Conservation (phyloP, 30 jellyfish, hydroid and myxozoan species). For the Phacellophora camtschatica region DNA sequence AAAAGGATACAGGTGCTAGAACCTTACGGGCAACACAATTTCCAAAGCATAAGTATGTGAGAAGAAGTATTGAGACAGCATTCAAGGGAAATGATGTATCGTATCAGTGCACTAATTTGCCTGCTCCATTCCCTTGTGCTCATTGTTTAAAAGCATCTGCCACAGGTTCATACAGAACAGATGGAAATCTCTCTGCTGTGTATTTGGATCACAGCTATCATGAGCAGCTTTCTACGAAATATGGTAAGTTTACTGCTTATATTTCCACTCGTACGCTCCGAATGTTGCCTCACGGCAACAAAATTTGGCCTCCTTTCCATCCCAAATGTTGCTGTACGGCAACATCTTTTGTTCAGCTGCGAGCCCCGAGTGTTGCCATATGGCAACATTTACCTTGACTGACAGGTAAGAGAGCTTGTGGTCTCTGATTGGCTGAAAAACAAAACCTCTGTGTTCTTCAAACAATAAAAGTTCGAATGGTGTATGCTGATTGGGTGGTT, state of each 20-base stretch:
- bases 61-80: slow-evolving; percentile 25
- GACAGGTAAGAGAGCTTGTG: too few species aligned
- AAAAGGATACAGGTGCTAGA: slow-evolving; percentile 62
- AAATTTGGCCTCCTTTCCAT: too few species aligned
- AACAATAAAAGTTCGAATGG: too few species aligned
- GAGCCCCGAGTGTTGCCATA: too few species aligned
- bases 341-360: too few species aligned
- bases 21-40: slow-evolving; percentile 32
- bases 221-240: slow-evolving; percentile 56
- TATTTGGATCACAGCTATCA: slow-evolving; percentile 67
- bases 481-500: too few species aligned
- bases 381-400: too few species aligned
- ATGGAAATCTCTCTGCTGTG: slow-evolving; percentile 51
- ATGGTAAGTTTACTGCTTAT: slow-evolving; percentile 41
- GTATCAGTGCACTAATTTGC: slow-evolving; percentile 45
- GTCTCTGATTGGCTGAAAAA: too few species aligned
- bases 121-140: slow-evolving; percentile 64
- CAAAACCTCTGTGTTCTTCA: too few species aligned
- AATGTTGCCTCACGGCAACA: too few species aligned
- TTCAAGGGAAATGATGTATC: slow-evolving; percentile 10
- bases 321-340: too few species aligned
- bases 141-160: slow-evolving; percentile 57
- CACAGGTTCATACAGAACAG: slow-evolving; percentile 3
- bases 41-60: slow-evolving; percentile 60
- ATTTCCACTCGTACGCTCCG: too few species aligned